Conservation (phyloP, 2,888 invertebrate genomes). For the Drosophila paranaensis region DNA sequence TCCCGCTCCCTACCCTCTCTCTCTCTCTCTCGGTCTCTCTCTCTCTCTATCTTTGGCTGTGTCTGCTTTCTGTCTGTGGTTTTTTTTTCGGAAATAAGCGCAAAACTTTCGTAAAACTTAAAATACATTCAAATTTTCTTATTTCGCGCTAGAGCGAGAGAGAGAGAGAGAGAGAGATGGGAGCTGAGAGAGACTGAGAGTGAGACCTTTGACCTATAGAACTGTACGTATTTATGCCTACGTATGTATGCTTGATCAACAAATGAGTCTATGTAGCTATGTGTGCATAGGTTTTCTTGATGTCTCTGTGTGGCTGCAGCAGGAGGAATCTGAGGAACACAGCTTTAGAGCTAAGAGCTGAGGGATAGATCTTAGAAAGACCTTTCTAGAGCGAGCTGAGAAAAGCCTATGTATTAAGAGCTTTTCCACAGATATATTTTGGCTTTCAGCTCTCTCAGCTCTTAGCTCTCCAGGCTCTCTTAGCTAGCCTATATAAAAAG, state of each 20-base stretch:
- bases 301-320: too few relatives aligned
- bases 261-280: neutral
- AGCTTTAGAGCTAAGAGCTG: too few relatives aligned
- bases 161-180: neutral
- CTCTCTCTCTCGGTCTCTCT: neutral
- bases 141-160: neutral
- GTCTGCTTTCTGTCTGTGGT: slow-evolving; percentile 27
- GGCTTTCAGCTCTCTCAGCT: too few relatives aligned
- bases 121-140: slow-evolving; percentile 13
- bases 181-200: neutral
- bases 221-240: neutral
- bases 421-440: too few relatives aligned
- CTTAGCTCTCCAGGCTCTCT: too few relatives aligned
- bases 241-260: neutral
- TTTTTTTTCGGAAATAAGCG: slow-evolving; percentile 42
- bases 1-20: neutral
- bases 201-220: neutral
- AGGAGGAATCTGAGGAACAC: too few relatives aligned
- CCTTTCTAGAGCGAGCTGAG: too few relatives aligned
- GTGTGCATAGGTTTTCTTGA: too few relatives aligned
- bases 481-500: too few relatives aligned
- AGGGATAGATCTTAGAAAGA: too few relatives aligned
- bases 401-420: too few relatives aligned
- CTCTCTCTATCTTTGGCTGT: slow-evolving; percentile 9
- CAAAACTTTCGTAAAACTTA: slow-evolving; percentile 48